phyloP scores from a whole-genome alignment of 2,888 invertebrate genomes.

The Steinernema scapterisci region DNA sequence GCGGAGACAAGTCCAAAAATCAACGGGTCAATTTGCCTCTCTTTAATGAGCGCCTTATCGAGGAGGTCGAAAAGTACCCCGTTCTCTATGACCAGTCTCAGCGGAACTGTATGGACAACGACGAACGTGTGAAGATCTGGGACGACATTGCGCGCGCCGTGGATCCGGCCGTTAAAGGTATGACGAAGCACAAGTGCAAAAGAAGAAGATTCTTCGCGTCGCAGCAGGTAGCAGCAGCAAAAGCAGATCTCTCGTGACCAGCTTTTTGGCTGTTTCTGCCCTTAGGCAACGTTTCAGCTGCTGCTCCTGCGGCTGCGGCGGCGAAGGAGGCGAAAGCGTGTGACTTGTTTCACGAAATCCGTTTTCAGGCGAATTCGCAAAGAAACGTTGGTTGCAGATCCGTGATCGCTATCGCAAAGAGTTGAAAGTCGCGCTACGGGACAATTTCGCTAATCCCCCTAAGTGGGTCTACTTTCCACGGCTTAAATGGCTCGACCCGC shows the following conservation, averaged over 20 bases:
- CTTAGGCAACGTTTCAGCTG: too few species aligned
- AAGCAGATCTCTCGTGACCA: too few species aligned
- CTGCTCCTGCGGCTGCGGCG: too few species aligned
- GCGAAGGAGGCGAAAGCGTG: too few species aligned
- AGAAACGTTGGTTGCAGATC: slow-evolving; percentile 64
- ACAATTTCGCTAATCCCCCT: slow-evolving; percentile 46
- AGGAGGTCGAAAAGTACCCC: slow-evolving; percentile 59
- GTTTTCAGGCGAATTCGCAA: slow-evolving; percentile 63
- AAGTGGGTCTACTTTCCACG: slow-evolving; percentile 57
- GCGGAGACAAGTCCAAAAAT: neutral
- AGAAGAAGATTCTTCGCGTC: neutral
- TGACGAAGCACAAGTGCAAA: too few species aligned
- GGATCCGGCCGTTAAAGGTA: slow-evolving; percentile 57
- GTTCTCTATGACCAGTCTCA: slow-evolving; percentile 64
- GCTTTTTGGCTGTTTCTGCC: too few species aligned
- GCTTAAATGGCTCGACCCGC: slow-evolving; percentile 64
- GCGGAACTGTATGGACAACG: slow-evolving; percentile 53
- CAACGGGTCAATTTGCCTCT: slow-evolving; percentile 21
- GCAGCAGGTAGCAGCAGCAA: neutral
- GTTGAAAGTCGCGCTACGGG: slow-evolving; percentile 57
- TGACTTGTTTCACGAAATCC: neutral
- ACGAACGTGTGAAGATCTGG: slow-evolving; percentile 58
- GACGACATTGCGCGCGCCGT: slow-evolving; percentile 61
- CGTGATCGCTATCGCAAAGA: slow-evolving; percentile 65
- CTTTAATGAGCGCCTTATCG: slow-evolving; percentile 62